phyloP scores from a whole-genome alignment of 2,888 invertebrate genomes.

The Standfussiana lucernea region DNA sequence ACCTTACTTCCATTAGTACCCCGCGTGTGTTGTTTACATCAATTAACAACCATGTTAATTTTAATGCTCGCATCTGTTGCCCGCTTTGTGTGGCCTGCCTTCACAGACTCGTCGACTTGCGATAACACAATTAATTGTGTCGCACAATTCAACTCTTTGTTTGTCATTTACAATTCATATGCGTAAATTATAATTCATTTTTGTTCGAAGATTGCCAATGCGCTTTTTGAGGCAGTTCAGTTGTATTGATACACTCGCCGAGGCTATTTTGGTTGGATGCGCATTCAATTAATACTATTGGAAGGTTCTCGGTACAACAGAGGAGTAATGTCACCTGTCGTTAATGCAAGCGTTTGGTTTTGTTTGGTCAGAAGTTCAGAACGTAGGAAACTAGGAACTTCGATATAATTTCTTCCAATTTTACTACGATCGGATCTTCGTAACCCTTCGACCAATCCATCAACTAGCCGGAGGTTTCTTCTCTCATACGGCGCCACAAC shows the following conservation, averaged over 20 bases:
- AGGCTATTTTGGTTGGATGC: slow-evolving; percentile 25
- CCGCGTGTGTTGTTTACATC: slow-evolving; percentile 87
- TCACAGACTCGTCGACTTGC: slow-evolving; percentile 72
- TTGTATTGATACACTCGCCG: slow-evolving; percentile 35
- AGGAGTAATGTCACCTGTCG: background rate
- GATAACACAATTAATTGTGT: slow-evolving; percentile 67
- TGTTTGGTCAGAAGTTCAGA: background rate
- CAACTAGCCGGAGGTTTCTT: background rate
- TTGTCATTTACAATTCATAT: slow-evolving; percentile 57
- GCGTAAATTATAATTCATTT: slow-evolving; percentile 45
- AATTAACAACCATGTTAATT: slow-evolving; percentile 87
- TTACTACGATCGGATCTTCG: background rate
- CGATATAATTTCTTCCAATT: background rate
- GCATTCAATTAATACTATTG: slow-evolving; percentile 28
- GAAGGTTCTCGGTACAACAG: background rate
- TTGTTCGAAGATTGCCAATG: slow-evolving; percentile 30
- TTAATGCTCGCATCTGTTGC: slow-evolving; percentile 82
- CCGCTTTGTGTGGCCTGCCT: slow-evolving; percentile 74
- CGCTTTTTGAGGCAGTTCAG: slow-evolving; percentile 17
- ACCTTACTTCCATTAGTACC: slow-evolving; percentile 89
- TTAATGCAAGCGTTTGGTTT: background rate
- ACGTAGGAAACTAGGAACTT: background rate
- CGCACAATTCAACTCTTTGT: slow-evolving; percentile 60
- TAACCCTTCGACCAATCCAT: background rate
- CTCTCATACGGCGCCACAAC: background rate